Evolutionary conservation across 1,140 invertebrate species (phyloP).

Genomic region (Brevipalpus yothersi): DNA sequence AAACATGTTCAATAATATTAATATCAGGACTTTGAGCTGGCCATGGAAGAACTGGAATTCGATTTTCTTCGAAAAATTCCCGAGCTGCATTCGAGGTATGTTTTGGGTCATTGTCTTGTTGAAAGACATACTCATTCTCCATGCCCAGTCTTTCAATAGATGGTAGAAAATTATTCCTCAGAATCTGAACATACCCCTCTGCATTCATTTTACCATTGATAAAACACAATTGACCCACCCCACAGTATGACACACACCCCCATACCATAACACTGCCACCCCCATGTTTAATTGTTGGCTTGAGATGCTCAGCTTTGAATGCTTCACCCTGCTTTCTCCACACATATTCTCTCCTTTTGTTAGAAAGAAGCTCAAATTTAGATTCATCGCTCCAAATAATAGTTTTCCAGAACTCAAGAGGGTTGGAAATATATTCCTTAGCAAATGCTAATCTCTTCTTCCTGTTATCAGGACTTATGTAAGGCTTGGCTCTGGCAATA

Average conservation of each 20-base stretch:
- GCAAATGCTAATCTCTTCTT: too few species aligned
- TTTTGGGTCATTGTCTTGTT: conserved; percentile 19
- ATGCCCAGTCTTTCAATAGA: conserved; percentile 9
- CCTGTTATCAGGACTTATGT: too few species aligned
- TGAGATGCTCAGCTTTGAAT: not conserved
- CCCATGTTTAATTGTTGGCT: conserved; percentile 3
- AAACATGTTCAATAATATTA: not conserved
- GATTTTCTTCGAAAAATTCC: conserved; percentile 5
- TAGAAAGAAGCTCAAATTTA: conserved; percentile 3
- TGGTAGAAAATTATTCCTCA: conserved; percentile 11
- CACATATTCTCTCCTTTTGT: not conserved
- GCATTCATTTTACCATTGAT: conserved; percentile 2
- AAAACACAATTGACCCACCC: not conserved
- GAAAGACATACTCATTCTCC: conserved; percentile 10
- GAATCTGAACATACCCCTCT: not conserved
- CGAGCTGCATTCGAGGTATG: conserved; percentile 13
- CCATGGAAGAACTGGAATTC: not conserved
- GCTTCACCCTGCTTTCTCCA: not conserved
- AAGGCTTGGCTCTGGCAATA: too few species aligned
- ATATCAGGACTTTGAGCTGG: not conserved
- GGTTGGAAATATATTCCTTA: too few species aligned
- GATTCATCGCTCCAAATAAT: conserved; percentile 5
- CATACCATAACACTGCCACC: conserved; percentile 6
- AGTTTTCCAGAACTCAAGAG: conserved; percentile 6
- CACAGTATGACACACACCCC: not conserved